Conservation (phyloP, 2,113 vertebrate genomes). For the Callocephalon fimbriatum region DNA sequence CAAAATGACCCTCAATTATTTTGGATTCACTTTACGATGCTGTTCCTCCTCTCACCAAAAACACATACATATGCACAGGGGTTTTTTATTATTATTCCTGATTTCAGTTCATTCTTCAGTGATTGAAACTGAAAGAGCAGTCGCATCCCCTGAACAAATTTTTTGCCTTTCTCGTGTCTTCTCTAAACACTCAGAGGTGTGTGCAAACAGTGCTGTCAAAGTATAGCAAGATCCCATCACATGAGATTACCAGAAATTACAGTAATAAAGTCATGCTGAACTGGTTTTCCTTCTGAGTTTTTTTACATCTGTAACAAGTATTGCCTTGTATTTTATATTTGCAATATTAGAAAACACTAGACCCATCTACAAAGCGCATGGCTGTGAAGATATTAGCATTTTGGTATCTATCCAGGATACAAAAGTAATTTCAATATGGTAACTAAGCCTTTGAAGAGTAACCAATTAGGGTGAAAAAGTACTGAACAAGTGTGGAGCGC, state of each 20-base stretch:
- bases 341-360: constrained; percentile 4
- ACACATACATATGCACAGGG: not conserved
- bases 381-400: constrained; percentile 45
- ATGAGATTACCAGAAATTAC: not conserved
- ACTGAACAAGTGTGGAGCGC: not conserved
- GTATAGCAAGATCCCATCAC: not conserved
- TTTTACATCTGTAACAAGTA: not conserved
- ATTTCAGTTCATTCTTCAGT: not conserved
- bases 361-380: not conserved
- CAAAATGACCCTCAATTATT: not conserved
- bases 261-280: not conserved
- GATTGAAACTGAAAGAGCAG: not conserved
- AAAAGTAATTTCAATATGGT: constrained; percentile 62
- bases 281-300: not conserved
- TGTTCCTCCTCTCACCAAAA: not conserved
- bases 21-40: not conserved
- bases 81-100: not conserved
- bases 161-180: not conserved
- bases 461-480: constrained; percentile 57
- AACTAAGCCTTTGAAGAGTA: constrained; percentile 71
- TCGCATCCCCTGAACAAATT: not conserved
- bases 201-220: not conserved
- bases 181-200: not conserved
- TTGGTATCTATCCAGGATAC: constrained; percentile 31
- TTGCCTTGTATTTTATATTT: not conserved